These are phyloP conservation scores for Melipona bicolor DNA, from an alignment of 2,888 invertebrate genomes.

Conservation along the genomic window DNA sequence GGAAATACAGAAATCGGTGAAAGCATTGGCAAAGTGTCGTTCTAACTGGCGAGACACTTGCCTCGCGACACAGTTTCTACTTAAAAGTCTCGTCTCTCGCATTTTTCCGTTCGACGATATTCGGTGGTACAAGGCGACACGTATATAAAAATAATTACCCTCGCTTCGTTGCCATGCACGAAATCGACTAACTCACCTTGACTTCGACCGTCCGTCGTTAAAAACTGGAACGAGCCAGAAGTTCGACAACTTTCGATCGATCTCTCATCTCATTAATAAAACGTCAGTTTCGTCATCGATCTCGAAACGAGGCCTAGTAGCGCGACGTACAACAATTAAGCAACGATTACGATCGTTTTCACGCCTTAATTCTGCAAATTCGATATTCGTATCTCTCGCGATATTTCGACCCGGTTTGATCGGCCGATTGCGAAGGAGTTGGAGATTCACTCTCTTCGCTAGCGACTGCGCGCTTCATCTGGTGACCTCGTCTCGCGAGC, in stretches of 20 bases:
- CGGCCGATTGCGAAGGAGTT: constrained; percentile 10
- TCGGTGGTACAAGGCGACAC: constrained; percentile 26
- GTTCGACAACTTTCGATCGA: constrained; percentile 53
- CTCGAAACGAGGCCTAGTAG: background rate
- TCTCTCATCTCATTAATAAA: constrained; percentile 38
- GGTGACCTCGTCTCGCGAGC: constrained; percentile 48
- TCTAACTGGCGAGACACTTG: background rate
- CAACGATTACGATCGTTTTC: background rate
- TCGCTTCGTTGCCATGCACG: constrained; percentile 40
- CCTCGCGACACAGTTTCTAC: constrained; percentile 22
- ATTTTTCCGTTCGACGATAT: constrained; percentile 5
- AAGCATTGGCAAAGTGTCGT: background rate
- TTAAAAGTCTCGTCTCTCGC: background rate
- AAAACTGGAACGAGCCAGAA: constrained; percentile 52
- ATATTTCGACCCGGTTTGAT: constrained; percentile 35
- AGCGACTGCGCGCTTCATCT: constrained; percentile 30
- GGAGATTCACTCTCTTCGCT: background rate
- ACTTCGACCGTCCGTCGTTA: constrained; percentile 21
- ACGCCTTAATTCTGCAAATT: background rate
- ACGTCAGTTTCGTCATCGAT: constrained; percentile 29
- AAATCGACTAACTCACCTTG: constrained; percentile 52
- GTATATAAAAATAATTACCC: constrained; percentile 29
- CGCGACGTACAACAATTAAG: background rate
- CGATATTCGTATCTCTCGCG: background rate
- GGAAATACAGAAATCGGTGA: background rate